Evolutionary conservation across 2,888 invertebrate species (phyloP).

Genomic region (Chrysolina oricalcia): DNA sequence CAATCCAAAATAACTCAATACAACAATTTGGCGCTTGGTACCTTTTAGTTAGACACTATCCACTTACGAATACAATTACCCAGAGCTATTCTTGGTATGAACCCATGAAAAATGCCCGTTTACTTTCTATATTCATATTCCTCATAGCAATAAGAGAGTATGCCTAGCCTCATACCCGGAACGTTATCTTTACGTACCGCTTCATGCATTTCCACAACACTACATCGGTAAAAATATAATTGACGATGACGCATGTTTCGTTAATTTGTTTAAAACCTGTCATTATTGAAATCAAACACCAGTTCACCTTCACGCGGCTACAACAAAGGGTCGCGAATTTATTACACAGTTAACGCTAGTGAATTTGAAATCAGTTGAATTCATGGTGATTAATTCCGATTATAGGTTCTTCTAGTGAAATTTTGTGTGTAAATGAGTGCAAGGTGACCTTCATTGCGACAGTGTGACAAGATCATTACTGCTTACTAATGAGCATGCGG

Average conservation of each 20-base stretch:
- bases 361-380: not conserved
- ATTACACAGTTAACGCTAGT: slow-evolving; percentile 7
- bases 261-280: slow-evolving; percentile 8
- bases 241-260: slow-evolving; percentile 9
- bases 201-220: not conserved
- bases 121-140: no score
- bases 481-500: no score
- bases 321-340: slow-evolving; percentile 8
- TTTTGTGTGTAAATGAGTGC: not conserved
- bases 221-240: slow-evolving; percentile 5
- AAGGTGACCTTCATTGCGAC: not conserved
- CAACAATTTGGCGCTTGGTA: no score
- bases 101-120: no score
- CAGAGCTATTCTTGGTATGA: no score
- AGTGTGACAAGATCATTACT: no score
- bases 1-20: no score
- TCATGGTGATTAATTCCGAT: not conserved
- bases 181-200: not conserved
- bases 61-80: no score
- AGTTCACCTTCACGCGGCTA: slow-evolving; percentile 30
- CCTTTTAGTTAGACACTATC: no score
- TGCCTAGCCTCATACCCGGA: not conserved
- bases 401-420: not conserved
- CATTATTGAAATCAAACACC: slow-evolving; percentile 15
- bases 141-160: no score